Conservation (phyloP, 37 sponge, comb jelly and placozoan species). For the Bolinopsis microptera region DNA sequence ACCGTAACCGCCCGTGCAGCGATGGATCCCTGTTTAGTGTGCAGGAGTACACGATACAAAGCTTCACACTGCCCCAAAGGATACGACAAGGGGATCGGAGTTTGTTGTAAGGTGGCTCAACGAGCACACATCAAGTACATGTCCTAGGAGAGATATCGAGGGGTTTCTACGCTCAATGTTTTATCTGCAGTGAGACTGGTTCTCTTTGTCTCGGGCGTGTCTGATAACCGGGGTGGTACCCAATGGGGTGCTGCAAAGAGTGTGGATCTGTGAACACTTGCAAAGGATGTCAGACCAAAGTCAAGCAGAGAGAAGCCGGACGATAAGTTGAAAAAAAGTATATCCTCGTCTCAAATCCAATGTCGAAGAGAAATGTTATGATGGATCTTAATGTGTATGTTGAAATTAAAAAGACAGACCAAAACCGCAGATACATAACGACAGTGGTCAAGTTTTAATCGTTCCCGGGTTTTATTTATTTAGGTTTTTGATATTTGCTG, state of each 20-base stretch:
- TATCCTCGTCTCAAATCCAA: not conserved
- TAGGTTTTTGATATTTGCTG: not conserved
- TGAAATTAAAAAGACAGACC: not conserved
- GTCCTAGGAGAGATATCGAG: constrained; percentile 65
- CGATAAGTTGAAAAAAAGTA: not conserved
- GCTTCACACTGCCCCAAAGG: constrained; percentile 72
- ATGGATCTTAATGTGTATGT: constrained; percentile 10
- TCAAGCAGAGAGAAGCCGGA: not conserved
- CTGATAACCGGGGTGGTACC: constrained; percentile 89
- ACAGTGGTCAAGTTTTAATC: constrained; percentile 31
- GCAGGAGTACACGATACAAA: constrained; percentile 74
- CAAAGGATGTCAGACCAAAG: constrained; percentile 60
- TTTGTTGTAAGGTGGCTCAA: constrained; percentile 84
- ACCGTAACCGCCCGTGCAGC: not conserved
- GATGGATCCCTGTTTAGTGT: constrained; percentile 79
- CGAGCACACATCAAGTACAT: constrained; percentile 74
- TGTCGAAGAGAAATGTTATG: constrained; percentile 57
- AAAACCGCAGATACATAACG: not conserved
- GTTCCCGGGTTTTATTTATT: not conserved
- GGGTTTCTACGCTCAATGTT: constrained; percentile 91
- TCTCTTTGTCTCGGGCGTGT: constrained; percentile 81
- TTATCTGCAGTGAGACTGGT: constrained; percentile 85
- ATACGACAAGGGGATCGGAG: constrained; percentile 23
- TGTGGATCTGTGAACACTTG: constrained; percentile 66
- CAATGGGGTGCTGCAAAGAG: constrained; percentile 70